Percentiles rank a stretch among this genome's conserved stretches.
Evolutionary conservation across 2,888 invertebrate genomes (phyloP).

Genomic region (Drosophila borealis): DNA sequence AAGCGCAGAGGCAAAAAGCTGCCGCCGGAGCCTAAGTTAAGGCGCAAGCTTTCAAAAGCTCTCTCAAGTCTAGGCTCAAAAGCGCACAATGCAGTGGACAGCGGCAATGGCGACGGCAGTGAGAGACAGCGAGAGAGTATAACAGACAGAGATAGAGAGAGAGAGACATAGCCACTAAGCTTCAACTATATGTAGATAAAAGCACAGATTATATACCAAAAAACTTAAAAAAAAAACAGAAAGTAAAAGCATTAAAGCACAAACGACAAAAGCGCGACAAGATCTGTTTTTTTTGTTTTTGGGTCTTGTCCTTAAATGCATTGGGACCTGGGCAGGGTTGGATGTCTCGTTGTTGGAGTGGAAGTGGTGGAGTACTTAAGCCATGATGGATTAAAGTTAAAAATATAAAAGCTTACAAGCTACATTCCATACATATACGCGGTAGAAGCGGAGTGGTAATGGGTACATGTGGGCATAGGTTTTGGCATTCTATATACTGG

Average conservation of each 20-base stretch:
- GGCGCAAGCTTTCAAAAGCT: constrained; percentile 33
- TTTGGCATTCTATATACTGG: constrained; percentile 5
- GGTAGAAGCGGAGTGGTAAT: constrained; percentile 59
- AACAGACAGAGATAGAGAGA: constrained; percentile 17
- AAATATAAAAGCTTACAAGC: constrained; percentile 66
- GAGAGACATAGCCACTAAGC: constrained; percentile 42
- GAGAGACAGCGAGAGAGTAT: constrained; percentile 4
- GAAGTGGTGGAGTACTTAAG: constrained; percentile 37
- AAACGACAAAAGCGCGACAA: constrained; percentile 75
- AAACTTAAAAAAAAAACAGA: constrained; percentile 30
- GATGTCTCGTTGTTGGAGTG: constrained; percentile 7
- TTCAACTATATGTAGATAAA: constrained; percentile 47
- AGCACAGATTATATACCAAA: constrained; percentile 62
- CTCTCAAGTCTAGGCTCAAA: constrained; percentile 19
- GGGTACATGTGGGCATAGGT: constrained; percentile 19
- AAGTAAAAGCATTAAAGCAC: constrained; percentile 69
- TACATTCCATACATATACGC: constrained; percentile 66
- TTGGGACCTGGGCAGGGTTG: background rate
- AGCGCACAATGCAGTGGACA: constrained; percentile 36
- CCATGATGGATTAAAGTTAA: constrained; percentile 51
- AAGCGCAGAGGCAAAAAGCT: constrained; percentile 37
- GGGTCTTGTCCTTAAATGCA: constrained; percentile 22
- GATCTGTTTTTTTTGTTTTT: constrained; percentile 49
- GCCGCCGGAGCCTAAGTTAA: constrained; percentile 16
- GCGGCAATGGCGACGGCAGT: constrained; percentile 7